Evolutionary conservation across 2,797 vertebrate genomes (phyloP), one percentile per base, ranked within the genome.

Genomic region (Anableps anableps): DNA sequence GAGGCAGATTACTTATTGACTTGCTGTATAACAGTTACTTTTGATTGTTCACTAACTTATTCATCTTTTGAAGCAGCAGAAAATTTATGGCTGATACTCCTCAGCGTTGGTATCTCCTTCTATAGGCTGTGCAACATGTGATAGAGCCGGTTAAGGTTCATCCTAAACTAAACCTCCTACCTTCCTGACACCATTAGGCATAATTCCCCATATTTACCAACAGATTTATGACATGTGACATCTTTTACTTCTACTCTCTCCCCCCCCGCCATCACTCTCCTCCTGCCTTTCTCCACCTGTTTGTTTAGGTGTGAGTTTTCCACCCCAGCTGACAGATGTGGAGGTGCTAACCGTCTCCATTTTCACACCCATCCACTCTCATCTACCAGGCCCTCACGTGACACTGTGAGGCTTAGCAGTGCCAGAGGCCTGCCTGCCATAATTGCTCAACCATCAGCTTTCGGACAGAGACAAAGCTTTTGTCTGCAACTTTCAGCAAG

Each of bases 281-380:
- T 31, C 71, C 31, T 75, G 66, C 5, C 70, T 79, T 38, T 78
- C 64, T 74, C 73, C 76, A 74, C 80, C 73, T 75, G 71, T 72
- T 72, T 85, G 82, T 36, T 80, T 70, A 68, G 72, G 81, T 82
- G 83, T 72, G 73, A 76, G 68, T 72, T 85, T 72, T 75, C 81
- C 80, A 60, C 34, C 64, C 41, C 74, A 75, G 80, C 74, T 77
- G 90, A 88, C 88, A 88, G 85, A 88, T 86, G 82, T 83, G 74
- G 76, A 88, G 86, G 82, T 73, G 83, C 77, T 89, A 85, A 90
- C 85, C 0, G 11, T 77, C 78, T 84, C 78, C 75, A 76, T 66
- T 88, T 89, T 88, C 89, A 88, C 85, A 87, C 83, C 80, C 76
- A 66, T 86, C 77, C 78, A 17, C 74, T 84, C 71, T 66, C 71